Base-by-base conservation (phyloP, 2,113 vertebrate genomes). In the Peucedramus taeniatus region DNA sequence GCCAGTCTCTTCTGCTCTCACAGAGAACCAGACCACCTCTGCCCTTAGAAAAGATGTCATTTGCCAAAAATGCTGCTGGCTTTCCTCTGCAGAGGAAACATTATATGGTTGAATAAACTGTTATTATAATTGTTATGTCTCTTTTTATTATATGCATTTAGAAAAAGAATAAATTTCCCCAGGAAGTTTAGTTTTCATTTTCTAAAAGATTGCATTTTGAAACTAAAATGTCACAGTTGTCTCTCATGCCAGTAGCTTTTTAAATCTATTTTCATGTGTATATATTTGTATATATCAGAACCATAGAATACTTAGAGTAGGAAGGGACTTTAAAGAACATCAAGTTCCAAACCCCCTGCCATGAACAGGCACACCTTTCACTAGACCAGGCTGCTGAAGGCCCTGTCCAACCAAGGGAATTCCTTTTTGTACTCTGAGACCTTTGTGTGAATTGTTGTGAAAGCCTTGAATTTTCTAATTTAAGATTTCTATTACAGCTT, bases 401-500 rank as follows among this genome's bases (percentile, higher is more conserved):
- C 10, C 22, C 15, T 21, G 10, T 77, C 42, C 56, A 44, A 5
- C 22, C 13, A 33, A 44, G 64, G 31, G 7, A 94, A 57, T 39
- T 15, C 2, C 17, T 70, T 84, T 79, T 37, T 65, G 14, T 60
- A 39, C 4, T 71, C 61, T 19, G 33, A 85, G 59, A 59, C 5
- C 14, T 69, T 82, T 59, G 27, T 80, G 22, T 50, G 26, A 85
- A 78, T 53, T 65, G 14, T 10, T 79, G 49, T 42, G 37, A 61
- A 88, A 86, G 17, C 10, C 15, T 72, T 59, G 54, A 85, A 33
- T 53, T 84, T 85, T 71, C 57, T 79, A 20, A n/a, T 83, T 93
- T 80, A 83, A 90, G 54, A 70, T 74, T 80, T 26, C 3, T 77
- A 33, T 95, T 93, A 70, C 59, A 77, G 20, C 30, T 94, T 80